Evolutionary conservation across 2,113 vertebrate species (phyloP).

Genomic region (Sceloporus tristichus): DNA sequence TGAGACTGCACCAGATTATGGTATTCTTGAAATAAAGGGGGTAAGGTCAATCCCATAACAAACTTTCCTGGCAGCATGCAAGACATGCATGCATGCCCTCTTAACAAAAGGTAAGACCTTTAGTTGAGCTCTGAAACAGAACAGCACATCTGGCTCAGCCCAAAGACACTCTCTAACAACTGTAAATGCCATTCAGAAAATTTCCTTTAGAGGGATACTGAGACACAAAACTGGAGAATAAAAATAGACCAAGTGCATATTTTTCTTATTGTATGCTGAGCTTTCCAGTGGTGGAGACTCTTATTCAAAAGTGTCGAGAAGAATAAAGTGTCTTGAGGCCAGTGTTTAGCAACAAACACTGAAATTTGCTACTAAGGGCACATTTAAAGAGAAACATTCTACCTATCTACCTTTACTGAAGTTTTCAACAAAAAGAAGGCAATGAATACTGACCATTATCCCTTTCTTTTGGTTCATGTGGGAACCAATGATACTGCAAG

Average conservation of each 20-base stretch:
- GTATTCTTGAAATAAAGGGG: not conserved
- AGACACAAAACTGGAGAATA: conserved; percentile 56
- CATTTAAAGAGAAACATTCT: not conserved
- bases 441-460: too few relatives aligned
- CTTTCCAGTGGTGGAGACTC: conserved; percentile 51
- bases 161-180: conserved; percentile 56
- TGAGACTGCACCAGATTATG: not conserved
- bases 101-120: not conserved
- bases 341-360: not conserved
- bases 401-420: not conserved
- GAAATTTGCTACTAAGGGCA: not conserved
- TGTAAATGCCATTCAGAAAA: conserved; percentile 64
- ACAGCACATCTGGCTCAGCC: conserved; percentile 20
- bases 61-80: not conserved
- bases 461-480: too few relatives aligned
- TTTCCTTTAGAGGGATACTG: conserved; percentile 60
- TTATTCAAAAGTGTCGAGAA: not conserved
- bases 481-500: too few relatives aligned
- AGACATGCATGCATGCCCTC: not conserved
- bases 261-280: conserved; percentile 54
- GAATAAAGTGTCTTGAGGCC: not conserved
- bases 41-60: not conserved
- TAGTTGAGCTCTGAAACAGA: not conserved
- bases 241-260: conserved; percentile 56
- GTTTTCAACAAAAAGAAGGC: too few relatives aligned